Evolutionary conservation across 2,888 invertebrate genomes (phyloP), one percentile per base, ranked within the genome.

Genomic region (Dryobota labecula): DNA sequence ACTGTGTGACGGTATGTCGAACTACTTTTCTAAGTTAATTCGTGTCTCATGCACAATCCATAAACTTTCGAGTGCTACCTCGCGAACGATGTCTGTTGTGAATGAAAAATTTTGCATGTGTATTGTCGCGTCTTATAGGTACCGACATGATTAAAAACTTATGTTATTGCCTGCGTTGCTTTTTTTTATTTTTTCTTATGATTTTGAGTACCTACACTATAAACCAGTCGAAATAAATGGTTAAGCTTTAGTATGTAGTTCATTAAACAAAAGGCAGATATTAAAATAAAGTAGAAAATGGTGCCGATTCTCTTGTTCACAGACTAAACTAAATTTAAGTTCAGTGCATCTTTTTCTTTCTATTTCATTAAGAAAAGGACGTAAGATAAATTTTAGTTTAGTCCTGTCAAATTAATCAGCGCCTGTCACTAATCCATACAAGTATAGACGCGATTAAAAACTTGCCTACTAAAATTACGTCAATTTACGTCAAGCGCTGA

Each of bases 1-100:
- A 77, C 75, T 62, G 87, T 91, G 86, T 91, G 92, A 90, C 89
- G 86, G 87, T 87, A 86, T 88, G 92, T 92, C 93, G 92, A 94
- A 94, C 92, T 92, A 91, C 93, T 93, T 92, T 93, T 90, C 90
- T 87, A 93, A 95, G 92, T 95, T 94, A 93, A 95, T 94, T 94
- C 91, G 89, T 90, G 90, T 93, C 92, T 93, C 92, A 92, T 91
- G 90, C 92, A 91, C 93, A 93, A 94, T 94, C 91, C 90, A 89
- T 89, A 92, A 95, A 94, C 89, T 94, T 92, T 74, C 73, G 86
- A 93, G 91, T 91, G 92, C 89, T 89, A 84, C 80, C 84, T 86
- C 79, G 82, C 64, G 54, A 82, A 84, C 84, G 87, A 86, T 84
- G 87, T 84, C 84, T 89, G 85, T 63, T 80, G 77, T 87, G 90